Percentiles rank a stretch among this genome's conserved stretches.
Conservation (phyloP, 2,888 invertebrate species). For the Trisateles emortualis region DNA sequence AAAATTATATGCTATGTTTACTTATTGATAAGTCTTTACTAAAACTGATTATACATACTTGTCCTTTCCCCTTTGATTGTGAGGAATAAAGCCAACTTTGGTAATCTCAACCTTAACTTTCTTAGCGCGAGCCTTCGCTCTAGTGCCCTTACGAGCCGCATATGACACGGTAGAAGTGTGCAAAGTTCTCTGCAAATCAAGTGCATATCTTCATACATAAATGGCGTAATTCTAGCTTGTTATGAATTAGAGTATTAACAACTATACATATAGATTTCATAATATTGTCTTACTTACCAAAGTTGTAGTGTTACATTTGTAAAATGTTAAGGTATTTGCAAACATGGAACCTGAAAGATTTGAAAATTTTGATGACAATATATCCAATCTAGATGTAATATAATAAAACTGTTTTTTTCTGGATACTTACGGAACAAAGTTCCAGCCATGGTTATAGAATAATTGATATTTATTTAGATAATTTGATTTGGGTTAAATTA, state of each 20-base stretch:
- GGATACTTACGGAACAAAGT: constrained; percentile 71
- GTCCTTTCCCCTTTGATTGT: constrained; percentile 88
- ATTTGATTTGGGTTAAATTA: not conserved
- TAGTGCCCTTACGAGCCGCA: constrained; percentile 94
- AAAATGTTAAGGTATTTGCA: constrained; percentile 59
- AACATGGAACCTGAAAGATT: constrained; percentile 71
- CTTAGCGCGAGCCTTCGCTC: constrained; percentile 91
- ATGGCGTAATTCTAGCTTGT: not conserved
- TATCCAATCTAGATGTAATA: no score
- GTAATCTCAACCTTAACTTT: constrained; percentile 92
- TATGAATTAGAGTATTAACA: not conserved
- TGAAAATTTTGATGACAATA: not conserved
- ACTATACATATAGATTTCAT: not conserved
- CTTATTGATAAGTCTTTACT: no score
- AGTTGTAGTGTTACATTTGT: constrained; percentile 61
- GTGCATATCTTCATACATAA: not conserved
- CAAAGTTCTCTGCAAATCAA: constrained; percentile 74
- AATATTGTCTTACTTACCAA: constrained; percentile 60
- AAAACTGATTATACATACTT: constrained; percentile 41
- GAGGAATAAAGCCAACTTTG: constrained; percentile 92
- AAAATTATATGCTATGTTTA: no score
- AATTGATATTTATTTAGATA: constrained; percentile 14
- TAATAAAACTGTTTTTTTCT: no score
- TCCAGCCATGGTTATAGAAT: constrained; percentile 61
- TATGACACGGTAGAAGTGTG: constrained; percentile 87